Evolutionary conservation across 2,888 invertebrate species (phyloP), one percentile per base, ranked within the genome.

Genomic region (Macropis europaea): DNA sequence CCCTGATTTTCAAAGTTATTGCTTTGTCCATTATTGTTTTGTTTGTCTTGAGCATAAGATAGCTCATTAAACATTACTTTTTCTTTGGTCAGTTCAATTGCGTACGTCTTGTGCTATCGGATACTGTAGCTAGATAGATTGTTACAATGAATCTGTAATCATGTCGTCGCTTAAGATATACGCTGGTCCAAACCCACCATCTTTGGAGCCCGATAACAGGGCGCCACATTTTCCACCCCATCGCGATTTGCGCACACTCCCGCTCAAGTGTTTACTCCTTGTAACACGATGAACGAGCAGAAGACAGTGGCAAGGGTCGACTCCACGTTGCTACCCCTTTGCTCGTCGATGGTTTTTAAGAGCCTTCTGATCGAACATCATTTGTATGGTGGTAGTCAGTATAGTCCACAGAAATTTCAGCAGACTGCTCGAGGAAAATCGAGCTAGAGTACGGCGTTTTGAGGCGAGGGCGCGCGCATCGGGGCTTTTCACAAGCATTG

Each of bases 401-500:
- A 17, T 7, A 7, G 30, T 36, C 32, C 13, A 30, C 43, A 26
- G 24, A 43, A 69, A 54, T 59, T 43, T 40, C 59, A 36, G 38
- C 32, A 30, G 57, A 45, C 19, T 71, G 36, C 60, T 50, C 54
- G 59, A 45, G 66, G 61, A 57, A 69, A 76, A 76, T 60, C 45
- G 66, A 66, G 66, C 19, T 67, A 56, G 36, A 34, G 28, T 17
- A 54, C 53, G 50, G 47, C 50, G 56, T 24, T 38, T 63, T 40
- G 32, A 34, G 61, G 78, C 77, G 87, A 87, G 88, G 86, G 86
- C 88, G 88, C 86, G 83, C 84, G 85, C 86, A 82, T 87, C 86
- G 82, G 79, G 77, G 34, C 78, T 84, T 82, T 84, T 87, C 85
- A 84, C 86, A 84, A 87, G 88, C 89, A 89, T 89, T 87, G 89